These are phyloP conservation scores for Rhabditoides inermis DNA, from an alignment of 2,888 invertebrate genomes.

Conservation along the genomic window DNA sequence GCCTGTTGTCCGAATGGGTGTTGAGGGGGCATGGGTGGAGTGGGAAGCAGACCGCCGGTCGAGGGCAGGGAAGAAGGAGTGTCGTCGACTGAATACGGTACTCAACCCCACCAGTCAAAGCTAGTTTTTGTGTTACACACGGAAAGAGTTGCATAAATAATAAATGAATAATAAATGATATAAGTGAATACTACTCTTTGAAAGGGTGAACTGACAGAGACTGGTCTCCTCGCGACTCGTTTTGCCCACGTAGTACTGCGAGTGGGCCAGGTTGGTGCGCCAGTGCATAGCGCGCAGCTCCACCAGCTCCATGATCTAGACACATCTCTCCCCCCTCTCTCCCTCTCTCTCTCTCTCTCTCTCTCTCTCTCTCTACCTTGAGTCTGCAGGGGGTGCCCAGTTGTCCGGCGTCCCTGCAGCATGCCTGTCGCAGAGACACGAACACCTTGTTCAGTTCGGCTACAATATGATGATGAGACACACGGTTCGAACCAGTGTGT, in stretches of 20 bases:
- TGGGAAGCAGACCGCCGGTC: too few relatives aligned
- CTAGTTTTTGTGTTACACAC: too few relatives aligned
- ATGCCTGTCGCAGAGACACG: conserved; percentile 48
- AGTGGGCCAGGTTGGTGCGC: conserved; percentile 65
- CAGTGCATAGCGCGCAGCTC: conserved; percentile 84
- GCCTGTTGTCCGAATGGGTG: too few relatives aligned
- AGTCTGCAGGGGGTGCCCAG: conserved; percentile 76
- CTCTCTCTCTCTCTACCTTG: conserved; percentile 54
- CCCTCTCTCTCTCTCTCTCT: neutral
- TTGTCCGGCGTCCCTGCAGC: conserved; percentile 60
- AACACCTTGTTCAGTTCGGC: conserved; percentile 49
- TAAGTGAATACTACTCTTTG: too few relatives aligned
- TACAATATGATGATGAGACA: conserved; percentile 9
- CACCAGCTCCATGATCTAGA: conserved; percentile 73
- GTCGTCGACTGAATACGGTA: too few relatives aligned
- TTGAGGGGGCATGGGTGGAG: too few relatives aligned
- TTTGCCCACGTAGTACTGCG: conserved; percentile 49
- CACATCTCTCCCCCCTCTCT: neutral
- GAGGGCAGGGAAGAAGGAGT: too few relatives aligned
- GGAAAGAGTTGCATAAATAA: too few relatives aligned
- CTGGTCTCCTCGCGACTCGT: too few relatives aligned
- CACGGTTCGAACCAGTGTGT: neutral
- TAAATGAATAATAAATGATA: too few relatives aligned
- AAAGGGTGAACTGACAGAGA: too few relatives aligned
- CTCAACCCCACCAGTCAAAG: too few relatives aligned